Conservation (phyloP, 2,888 invertebrate genomes). For the Cactoblastis cactorum region DNA sequence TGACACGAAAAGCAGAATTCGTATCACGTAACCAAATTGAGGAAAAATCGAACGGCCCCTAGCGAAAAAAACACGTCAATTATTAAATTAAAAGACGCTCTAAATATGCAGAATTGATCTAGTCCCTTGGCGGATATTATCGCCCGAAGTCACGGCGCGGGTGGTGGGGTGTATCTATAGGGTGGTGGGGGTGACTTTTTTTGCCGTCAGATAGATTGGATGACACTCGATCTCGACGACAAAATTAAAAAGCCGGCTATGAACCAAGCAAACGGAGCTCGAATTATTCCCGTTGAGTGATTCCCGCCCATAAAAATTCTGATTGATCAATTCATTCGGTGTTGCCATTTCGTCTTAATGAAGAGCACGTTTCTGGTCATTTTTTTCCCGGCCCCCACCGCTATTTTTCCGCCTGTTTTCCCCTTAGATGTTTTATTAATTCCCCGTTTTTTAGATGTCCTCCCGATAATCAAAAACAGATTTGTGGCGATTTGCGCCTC, state of each 20-base stretch:
- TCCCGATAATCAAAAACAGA: slow-evolving; percentile 55
- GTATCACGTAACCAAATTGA: slow-evolving; percentile 2
- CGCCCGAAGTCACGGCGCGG: slow-evolving; percentile 39
- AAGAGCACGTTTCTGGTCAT: slow-evolving; percentile 67
- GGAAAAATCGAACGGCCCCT: slow-evolving; percentile 4
- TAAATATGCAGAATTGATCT: slow-evolving; percentile 38
- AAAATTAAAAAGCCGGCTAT: slow-evolving; percentile 77
- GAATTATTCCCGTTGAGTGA: slow-evolving; percentile 79
- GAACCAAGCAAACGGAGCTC: slow-evolving; percentile 70
- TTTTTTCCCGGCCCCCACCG: slow-evolving; percentile 52
- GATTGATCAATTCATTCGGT: slow-evolving; percentile 78
- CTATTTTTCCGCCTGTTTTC: slow-evolving; percentile 74
- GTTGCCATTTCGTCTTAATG: slow-evolving; percentile 71
- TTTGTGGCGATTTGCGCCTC: slow-evolving; percentile 32
- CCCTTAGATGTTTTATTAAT: slow-evolving; percentile 75
- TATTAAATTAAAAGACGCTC: slow-evolving; percentile 26
- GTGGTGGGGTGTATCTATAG: slow-evolving; percentile 27
- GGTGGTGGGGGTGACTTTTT: slow-evolving; percentile 42
- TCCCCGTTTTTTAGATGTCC: slow-evolving; percentile 42
- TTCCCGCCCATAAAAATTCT: slow-evolving; percentile 77
- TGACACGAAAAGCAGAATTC: neutral
- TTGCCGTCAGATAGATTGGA: slow-evolving; percentile 76
- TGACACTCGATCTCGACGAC: slow-evolving; percentile 78
- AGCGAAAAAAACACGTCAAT: slow-evolving; percentile 23
- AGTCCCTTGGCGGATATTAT: slow-evolving; percentile 61